These are phyloP conservation scores for Aspidoscelis tigris DNA, from an alignment of 2,113 vertebrate species.

Conservation along the genomic window DNA sequence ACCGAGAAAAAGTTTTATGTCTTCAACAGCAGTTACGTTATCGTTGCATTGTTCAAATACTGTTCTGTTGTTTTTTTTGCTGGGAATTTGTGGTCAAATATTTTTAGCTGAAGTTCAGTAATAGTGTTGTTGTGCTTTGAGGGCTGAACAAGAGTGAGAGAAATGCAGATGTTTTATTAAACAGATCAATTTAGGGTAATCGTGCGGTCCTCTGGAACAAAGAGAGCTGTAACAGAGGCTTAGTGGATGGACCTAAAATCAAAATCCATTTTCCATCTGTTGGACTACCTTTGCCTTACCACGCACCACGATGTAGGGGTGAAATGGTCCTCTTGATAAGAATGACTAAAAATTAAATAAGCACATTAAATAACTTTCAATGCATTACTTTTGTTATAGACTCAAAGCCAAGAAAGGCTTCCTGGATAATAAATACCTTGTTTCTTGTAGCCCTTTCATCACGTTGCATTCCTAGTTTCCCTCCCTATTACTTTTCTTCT, in stretches of 20 bases:
- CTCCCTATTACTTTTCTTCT: too few species aligned
- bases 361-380: too few species aligned
- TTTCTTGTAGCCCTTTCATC: background rate
- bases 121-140: background rate
- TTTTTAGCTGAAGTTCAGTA: too few species aligned
- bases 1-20: too few species aligned
- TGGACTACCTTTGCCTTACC: background rate
- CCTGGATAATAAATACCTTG: constrained; percentile 16
- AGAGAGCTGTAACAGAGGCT: constrained; percentile 7
- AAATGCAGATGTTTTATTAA: background rate
- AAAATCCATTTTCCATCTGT: constrained; percentile 7
- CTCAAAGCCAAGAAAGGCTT: background rate
- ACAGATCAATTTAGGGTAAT: background rate
- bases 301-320: background rate
- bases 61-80: too few species aligned
- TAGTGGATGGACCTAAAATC: constrained; percentile 8
- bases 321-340: constrained; percentile 26
- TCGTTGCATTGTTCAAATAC: too few species aligned
- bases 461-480: background rate
- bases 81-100: too few species aligned
- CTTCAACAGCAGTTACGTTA: too few species aligned
- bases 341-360: constrained; percentile 29
- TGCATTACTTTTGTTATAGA: background rate
- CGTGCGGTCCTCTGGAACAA: background rate
- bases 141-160: background rate